phyloP scores from a whole-genome alignment of 2,113 vertebrate species.

The Brevimyrus niger region DNA sequence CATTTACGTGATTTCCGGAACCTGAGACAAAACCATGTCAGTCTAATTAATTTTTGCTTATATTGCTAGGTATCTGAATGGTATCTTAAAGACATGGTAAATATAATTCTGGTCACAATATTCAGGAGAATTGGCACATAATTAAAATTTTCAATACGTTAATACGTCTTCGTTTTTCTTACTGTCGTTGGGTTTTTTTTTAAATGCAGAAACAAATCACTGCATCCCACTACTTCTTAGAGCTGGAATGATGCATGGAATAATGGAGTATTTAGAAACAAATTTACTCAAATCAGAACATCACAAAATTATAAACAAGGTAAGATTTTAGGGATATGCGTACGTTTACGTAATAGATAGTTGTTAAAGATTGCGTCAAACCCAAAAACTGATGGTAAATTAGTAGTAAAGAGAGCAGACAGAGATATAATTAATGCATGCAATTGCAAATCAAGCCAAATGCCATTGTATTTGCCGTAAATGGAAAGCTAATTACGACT shows the following conservation, averaged over 20 bases:
- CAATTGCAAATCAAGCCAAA: background rate
- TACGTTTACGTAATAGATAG: background rate
- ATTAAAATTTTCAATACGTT: background rate
- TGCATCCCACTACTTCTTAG: background rate
- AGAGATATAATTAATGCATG: background rate
- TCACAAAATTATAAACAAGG: background rate
- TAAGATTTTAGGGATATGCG: background rate
- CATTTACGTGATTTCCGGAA: background rate
- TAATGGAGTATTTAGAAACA: background rate
- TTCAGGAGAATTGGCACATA: background rate
- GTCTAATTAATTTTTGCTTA: background rate
- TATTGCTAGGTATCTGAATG: background rate
- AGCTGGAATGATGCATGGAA: background rate
- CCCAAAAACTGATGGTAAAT: background rate
- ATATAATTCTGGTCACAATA: background rate
- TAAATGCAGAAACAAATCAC: background rate
- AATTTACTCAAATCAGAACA: background rate
- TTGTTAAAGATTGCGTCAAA: background rate
- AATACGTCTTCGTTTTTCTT: background rate
- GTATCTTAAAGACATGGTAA: background rate
- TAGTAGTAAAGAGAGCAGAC: background rate
- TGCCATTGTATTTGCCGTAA: background rate
- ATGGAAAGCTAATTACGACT: conserved; percentile 3
- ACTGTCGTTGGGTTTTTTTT: background rate
- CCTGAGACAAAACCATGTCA: background rate